Evolutionary conservation across 2,797 vertebrate species (phyloP), one percentile per base, ranked within the genome.

Genomic region (Melanotaenia nigrans): DNA sequence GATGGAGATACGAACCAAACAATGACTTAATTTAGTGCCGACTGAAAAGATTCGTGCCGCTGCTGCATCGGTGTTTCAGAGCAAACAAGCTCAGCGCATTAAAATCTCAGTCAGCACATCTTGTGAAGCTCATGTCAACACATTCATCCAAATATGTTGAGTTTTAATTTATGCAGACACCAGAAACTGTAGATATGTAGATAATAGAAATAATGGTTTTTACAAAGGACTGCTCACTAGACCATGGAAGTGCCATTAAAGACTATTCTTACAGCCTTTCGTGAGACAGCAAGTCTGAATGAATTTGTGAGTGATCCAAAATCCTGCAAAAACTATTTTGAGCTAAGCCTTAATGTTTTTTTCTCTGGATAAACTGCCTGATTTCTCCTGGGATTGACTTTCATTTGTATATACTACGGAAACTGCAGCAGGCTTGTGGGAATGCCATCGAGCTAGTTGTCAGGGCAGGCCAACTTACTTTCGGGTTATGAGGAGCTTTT

Each of bases 171-270:
- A 88, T 90, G 80, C 73, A 74, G 78, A 87, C 83, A 86, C 86
- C 75, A 72, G 70, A 78, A 87, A 78, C 84, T 91, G 88, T 91
- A 91, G 87, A 89, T 92, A 90, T 89, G 89, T 91, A 89, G 87
- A 89, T 92, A 90, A 67, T 79, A 85, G 78, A 77, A 85, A 71
- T 73, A 78, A 59, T 61, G 71, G 78, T 87, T 90, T 86, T 86
- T 75, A 81, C 78, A 85, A 83, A 79, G 78, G 78, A 87, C 83
- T 83, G 84, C 87, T 89, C 86, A 85, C 84, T 74, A 87, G 77
- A 90, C 85, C 86, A 85, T 91, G 89, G 84, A 92, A 92, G 92
- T 93, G 92, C 90, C 87, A 90, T 91, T 92, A 89, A 83, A 86
- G 82, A 91, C 20, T 16, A 89, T 65, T 85, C 79, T 84, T 85